Evolutionary conservation across 37 sponge, comb jelly and placozoan species (phyloP).

Genomic region (Ianthella basta): DNA sequence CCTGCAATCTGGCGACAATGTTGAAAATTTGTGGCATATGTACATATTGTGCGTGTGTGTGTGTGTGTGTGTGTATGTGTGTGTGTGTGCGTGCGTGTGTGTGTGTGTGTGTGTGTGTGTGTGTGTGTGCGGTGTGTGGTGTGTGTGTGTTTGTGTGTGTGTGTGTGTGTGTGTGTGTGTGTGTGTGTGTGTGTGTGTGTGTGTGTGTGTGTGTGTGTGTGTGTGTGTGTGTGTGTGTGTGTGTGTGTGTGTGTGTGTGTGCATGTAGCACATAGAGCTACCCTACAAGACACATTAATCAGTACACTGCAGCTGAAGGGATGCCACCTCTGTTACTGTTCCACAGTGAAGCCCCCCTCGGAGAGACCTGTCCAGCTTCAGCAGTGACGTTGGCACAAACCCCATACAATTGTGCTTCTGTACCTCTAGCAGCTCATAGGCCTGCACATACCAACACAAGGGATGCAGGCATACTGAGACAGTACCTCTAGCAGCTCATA

Average conservation of each 20-base stretch:
- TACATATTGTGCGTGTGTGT: neutral
- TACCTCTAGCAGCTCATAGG: neutral
- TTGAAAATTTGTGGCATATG: neutral
- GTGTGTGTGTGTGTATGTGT: neutral
- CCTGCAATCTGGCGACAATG: constrained; percentile 57
- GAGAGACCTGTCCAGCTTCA: constrained; percentile 58
- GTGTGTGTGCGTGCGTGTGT: neutral
- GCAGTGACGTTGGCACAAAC: constrained; percentile 54
- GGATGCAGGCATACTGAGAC: neutral
- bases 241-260: too few relatives aligned
- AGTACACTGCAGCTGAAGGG: neutral
- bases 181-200: too few relatives aligned
- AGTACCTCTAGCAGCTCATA: neutral
- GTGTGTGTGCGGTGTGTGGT: neutral
- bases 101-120: neutral
- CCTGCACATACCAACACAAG: neutral
- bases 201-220: too few relatives aligned
- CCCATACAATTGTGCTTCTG: neutral
- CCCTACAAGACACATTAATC: too few relatives aligned
- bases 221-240: too few relatives aligned
- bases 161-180: too few relatives aligned
- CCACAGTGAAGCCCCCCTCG: constrained; percentile 72
- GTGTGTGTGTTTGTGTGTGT: too few relatives aligned
- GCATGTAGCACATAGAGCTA: too few relatives aligned
- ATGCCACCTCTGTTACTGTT: constrained; percentile 73